These are phyloP conservation scores for Sinocyclocheilus anshuiensis DNA, from an alignment of 2,113 vertebrate species.

Conservation along the genomic window DNA sequence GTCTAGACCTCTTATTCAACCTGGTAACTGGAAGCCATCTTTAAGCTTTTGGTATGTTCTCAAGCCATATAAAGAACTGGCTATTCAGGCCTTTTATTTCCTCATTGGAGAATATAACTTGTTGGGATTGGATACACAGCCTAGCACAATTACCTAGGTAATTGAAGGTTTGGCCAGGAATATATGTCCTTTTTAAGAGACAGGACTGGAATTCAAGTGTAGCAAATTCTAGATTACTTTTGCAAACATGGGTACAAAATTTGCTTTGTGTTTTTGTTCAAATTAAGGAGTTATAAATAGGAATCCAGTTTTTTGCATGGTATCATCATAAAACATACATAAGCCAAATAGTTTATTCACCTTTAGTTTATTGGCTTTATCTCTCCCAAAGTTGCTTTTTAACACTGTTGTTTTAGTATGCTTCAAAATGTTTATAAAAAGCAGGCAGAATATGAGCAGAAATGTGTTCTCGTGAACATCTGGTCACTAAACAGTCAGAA, in stretches of 20 bases:
- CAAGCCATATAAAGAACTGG: not conserved
- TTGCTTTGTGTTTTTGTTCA: constrained; percentile 9
- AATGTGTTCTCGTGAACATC: constrained; percentile 46
- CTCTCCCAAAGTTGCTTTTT: not conserved
- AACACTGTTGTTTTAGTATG: not conserved
- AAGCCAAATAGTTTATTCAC: not conserved
- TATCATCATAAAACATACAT: not conserved
- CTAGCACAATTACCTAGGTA: not conserved
- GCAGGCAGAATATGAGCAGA: not conserved
- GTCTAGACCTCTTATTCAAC: too few species aligned
- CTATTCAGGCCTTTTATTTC: not conserved
- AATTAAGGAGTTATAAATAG: not conserved
- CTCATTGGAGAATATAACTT: not conserved
- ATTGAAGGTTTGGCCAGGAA: not conserved
- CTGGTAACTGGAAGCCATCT: not conserved
- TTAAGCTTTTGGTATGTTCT: not conserved
- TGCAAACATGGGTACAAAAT: not conserved
- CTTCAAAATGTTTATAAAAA: not conserved
- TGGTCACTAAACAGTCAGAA: constrained; percentile 45
- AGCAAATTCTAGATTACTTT: not conserved
- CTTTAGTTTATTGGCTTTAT: not conserved
- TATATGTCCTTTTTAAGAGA: not conserved
- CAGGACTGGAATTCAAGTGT: not conserved
- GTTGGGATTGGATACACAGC: not conserved
- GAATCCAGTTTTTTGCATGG: not conserved